phyloP scores from a whole-genome alignment of 2,888 invertebrate species.

The Tribolium freemani region DNA sequence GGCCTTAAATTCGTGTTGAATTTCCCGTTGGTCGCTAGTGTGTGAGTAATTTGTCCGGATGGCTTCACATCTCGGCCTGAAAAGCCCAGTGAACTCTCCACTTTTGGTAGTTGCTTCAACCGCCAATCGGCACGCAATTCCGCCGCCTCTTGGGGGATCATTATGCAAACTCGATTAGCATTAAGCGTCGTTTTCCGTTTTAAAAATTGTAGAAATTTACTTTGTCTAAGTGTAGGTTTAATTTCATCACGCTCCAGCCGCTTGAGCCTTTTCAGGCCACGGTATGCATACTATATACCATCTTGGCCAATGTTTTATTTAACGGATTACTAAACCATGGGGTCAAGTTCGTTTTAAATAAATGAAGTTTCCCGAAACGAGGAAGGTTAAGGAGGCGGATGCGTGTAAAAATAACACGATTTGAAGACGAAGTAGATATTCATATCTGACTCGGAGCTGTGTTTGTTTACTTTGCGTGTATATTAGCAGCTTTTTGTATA shows the following conservation, averaged over 20 bases:
- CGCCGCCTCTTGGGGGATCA: not conserved
- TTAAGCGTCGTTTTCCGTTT: not conserved
- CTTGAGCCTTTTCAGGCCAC: not conserved
- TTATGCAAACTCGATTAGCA: conserved; percentile 20
- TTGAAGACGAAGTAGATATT: conserved; percentile 21
- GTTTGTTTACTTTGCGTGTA: conserved; percentile 27
- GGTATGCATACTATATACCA: not conserved
- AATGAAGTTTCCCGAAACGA: conserved; percentile 14
- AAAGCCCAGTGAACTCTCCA: not conserved
- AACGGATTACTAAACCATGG: conserved; percentile 11
- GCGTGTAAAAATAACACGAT: conserved; percentile 20
- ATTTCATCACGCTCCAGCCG: not conserved
- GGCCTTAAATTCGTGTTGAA: not conserved
- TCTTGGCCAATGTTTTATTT: conserved; percentile 4
- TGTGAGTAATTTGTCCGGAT: not conserved
- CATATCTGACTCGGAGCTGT: conserved; percentile 12
- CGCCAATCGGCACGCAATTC: not conserved
- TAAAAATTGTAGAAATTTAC: not conserved
- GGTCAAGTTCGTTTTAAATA: conserved; percentile 25
- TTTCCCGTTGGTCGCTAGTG: not conserved
- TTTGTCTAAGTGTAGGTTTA: not conserved
- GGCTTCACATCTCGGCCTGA: not conserved
- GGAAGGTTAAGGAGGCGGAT: conserved; percentile 27
- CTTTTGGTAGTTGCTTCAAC: not conserved
- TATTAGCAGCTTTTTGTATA: conserved; percentile 33